Base-by-base conservation (phyloP, 2,888 invertebrate genomes). In the Acleris holmiana region DNA sequence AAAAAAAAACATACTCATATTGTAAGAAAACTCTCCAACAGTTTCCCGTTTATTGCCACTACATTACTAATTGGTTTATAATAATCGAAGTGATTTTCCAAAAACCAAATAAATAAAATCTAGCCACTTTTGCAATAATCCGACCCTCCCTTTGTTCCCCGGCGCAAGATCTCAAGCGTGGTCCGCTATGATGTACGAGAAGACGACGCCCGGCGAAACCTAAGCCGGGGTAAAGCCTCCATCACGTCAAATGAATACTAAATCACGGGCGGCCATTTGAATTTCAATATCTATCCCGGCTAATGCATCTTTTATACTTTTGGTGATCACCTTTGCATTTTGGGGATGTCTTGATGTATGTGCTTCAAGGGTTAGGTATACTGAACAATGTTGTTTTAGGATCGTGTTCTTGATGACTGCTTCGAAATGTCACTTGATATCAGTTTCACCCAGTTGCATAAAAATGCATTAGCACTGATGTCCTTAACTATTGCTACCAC, bases 191-290 rank as follows among this genome's bases (percentile, higher is more conserved):
- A 91, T 91, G 88, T 90, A 91, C 89, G 91, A 88, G 91, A 88
- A 88, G 87, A 82, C 89, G 91, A 91, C 91, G 90, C 91, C 86
- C 85, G 88, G 86, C 89, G 91, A 91, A 90, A 91, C 89, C 90
- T 91, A 90, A 92, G 89, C 88, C 89, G 86, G 79, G 83, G 87
- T 82, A 86, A 89, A 89, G 91, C 91, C 89, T 89, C 89, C 88
- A 88, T 89, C 90, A 87, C 91, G 86, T 89, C 91, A 91, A 91
- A 92, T 91, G 91, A 92, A 92, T 92, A 92, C 91, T 89, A 88
- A 92, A 91, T 91, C 91, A 89, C 83, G 86, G 80, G 74, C 76
- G 85, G 82, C 89, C 84, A 89, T 91, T 91, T 89, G 89, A 91
- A 89, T 90, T 91, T 92, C 91, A 92, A 92, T 91, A 90, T 91